A percentile compares a stretch with the other conserved stretches of the same genome.
phyloP scores from a whole-genome alignment of 2,888 invertebrate genomes.

The Drosophila fulvimacula region DNA sequence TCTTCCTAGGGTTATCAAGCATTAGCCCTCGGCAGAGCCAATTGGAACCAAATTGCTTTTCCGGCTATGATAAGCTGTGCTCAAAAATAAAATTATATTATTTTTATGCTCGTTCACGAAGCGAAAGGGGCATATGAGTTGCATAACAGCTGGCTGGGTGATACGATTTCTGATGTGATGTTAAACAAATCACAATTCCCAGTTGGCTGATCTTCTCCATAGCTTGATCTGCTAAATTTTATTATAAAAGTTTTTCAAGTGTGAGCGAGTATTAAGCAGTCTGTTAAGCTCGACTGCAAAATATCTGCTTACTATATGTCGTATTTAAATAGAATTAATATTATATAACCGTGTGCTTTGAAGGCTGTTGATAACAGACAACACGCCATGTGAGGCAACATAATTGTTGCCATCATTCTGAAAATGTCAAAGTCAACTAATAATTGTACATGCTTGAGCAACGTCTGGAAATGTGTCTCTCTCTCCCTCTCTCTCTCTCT shows the following conservation, averaged over 20 bases:
- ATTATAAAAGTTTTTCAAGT: neutral
- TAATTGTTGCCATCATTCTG: slow-evolving; percentile 5
- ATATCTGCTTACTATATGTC: neutral
- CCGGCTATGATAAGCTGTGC: slow-evolving; percentile 2
- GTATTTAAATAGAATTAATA: neutral
- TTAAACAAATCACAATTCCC: no score
- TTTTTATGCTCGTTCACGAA: neutral
- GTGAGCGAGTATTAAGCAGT: neutral
- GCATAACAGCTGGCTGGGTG: no score
- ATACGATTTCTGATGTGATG: no score
- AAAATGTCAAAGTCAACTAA: slow-evolving; percentile 24
- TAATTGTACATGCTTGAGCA: slow-evolving; percentile 28
- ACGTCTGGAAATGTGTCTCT: slow-evolving; percentile 1
- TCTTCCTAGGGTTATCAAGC: neutral
- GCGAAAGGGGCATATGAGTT: neutral
- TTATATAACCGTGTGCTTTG: slow-evolving; percentile 16
- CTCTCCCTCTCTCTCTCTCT: neutral
- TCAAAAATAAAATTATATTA: neutral
- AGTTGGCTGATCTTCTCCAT: neutral
- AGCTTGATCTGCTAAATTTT: no score
- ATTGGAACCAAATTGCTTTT: slow-evolving; percentile 2
- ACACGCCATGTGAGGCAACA: slow-evolving; percentile 20
- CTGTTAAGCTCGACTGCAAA: neutral
- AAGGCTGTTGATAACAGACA: slow-evolving; percentile 23
- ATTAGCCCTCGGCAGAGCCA: neutral